Base-by-base conservation (phyloP, 2,888 invertebrate genomes). In the Agapostemon virescens region DNA sequence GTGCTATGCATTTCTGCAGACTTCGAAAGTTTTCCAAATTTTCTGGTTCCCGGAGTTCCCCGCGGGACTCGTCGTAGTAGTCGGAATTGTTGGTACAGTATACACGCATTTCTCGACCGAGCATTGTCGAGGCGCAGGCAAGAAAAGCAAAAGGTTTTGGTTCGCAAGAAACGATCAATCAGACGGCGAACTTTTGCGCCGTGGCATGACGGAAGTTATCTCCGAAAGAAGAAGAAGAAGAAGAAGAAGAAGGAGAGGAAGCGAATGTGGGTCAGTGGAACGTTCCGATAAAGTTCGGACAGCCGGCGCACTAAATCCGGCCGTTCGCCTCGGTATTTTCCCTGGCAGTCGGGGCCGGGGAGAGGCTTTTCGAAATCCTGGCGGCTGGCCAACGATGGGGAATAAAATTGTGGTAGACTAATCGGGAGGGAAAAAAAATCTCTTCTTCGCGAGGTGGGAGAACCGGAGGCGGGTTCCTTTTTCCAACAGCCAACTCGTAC, bases 371-470 rank as follows among this genome's bases (percentile, higher is more conserved):
- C 69, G 73, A 72, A 81, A 81, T 67, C 70, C 61, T 74, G 74
- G 82, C 63, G 69, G 49, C 61, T 23, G 61, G 71, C 74, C 73
- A 72, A 52, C 33, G 26, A n/a, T 23, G 33, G 13, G 38, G 33
- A 66, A 78, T 75, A 55, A 74, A 74, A 70, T 78, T 63, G 74
- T 42, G 81, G 68, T 40, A 38, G 69, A 69, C 73, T 80, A 86
- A 86, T 84, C 79, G 74, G 45, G 30, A 73, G 63, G n/a, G 69
- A 55, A 78, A 74, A 78, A 86, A 80, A 30, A 7, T 17, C 30
- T 83, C 70, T 69, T 69, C 61, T 71, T 77, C 69, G 64, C 64
- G 20, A 30, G 63, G n/a, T 49, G 5, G 49, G 49, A 11, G n/a
- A 11, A n/a, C 38, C 68, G 40, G 61, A 42, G 63, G 71, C 71